Conservation (phyloP, 2,797 vertebrate species). For the Benthosema pterotum region DNA sequence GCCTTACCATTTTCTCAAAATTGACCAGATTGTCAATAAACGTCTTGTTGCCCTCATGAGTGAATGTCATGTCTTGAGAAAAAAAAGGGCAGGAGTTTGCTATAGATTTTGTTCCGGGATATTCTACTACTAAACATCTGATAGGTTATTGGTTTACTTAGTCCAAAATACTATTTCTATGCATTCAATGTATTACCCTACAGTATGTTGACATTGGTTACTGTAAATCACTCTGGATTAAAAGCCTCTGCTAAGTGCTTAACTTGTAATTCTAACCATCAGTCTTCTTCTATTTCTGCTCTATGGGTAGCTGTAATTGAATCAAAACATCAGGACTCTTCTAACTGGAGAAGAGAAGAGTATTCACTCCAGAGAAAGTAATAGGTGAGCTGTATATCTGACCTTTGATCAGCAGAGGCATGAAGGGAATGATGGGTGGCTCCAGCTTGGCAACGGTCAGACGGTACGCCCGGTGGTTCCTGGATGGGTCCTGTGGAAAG, state of each 20-base stretch:
- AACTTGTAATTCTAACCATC: too few species aligned
- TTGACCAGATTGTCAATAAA: slow-evolving; percentile 96
- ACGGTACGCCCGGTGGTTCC: slow-evolving; percentile 95
- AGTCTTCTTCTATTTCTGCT: neutral
- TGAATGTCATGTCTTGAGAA: slow-evolving; percentile 94
- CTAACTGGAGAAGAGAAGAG: too few species aligned
- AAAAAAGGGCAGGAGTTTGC: slow-evolving; percentile 8
- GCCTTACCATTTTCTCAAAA: slow-evolving; percentile 99
- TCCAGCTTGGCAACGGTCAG: slow-evolving; percentile 93
- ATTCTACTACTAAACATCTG: too few species aligned
- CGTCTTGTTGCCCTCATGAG: slow-evolving; percentile 98
- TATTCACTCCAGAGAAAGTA: neutral
- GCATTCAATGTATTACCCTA: too few species aligned
- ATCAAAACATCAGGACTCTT: neutral
- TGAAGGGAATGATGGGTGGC: slow-evolving; percentile 97
- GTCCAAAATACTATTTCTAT: too few species aligned
- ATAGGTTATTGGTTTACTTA: too few species aligned
- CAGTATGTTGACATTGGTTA: too few species aligned
- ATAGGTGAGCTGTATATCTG: slow-evolving; percentile 40
- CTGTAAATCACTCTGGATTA: too few species aligned
- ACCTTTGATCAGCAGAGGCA: slow-evolving; percentile 99
- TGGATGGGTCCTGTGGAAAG: slow-evolving; percentile 92
- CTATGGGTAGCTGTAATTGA: slow-evolving; percentile 10
- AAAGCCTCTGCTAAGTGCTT: too few species aligned
- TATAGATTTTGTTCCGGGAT: too few species aligned